Evolutionary conservation across 2,797 vertebrate species (phyloP).

Genomic region (Malacoraja senta): DNA sequence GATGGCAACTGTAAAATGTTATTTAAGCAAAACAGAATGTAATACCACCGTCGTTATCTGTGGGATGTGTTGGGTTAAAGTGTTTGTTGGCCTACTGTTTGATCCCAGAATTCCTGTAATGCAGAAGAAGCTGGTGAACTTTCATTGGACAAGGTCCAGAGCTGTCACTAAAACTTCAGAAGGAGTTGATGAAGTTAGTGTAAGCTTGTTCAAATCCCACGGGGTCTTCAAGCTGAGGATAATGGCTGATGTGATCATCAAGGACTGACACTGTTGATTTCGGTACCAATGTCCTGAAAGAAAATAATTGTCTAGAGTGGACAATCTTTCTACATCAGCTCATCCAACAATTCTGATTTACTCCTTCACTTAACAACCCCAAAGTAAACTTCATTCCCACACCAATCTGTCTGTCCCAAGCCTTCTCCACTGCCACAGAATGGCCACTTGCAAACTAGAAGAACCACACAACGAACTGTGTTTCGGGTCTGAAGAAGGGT

Average conservation of each 20-base stretch:
- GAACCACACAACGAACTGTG: too few species aligned
- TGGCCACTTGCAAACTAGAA: too few species aligned
- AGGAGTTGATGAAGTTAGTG: constrained; percentile 90
- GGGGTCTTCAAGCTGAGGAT: constrained; percentile 90
- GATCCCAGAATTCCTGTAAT: neutral
- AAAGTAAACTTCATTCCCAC: neutral
- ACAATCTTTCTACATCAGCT: neutral
- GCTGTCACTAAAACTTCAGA: constrained; percentile 57
- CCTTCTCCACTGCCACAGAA: too few species aligned
- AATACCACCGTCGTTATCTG: too few species aligned
- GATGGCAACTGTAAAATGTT: too few species aligned
- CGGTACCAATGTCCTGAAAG: constrained; percentile 69
- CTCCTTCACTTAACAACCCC: neutral
- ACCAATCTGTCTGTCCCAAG: too few species aligned
- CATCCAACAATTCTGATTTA: neutral
- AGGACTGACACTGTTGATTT: constrained; percentile 77
- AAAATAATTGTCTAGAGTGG: neutral
- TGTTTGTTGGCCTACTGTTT: neutral
- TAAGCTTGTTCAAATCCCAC: constrained; percentile 83
- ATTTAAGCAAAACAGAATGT: too few species aligned
- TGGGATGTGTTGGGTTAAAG: too few species aligned
- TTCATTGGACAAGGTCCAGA: constrained; percentile 14
- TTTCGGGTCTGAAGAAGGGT: too few species aligned
- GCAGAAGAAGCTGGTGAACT: neutral
- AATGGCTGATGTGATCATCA: constrained; percentile 91